A percentile compares a stretch with the other conserved stretches of the same genome.
Evolutionary conservation across 2,888 invertebrate genomes (phyloP).

Genomic region (Acanthosepion esculentum): DNA sequence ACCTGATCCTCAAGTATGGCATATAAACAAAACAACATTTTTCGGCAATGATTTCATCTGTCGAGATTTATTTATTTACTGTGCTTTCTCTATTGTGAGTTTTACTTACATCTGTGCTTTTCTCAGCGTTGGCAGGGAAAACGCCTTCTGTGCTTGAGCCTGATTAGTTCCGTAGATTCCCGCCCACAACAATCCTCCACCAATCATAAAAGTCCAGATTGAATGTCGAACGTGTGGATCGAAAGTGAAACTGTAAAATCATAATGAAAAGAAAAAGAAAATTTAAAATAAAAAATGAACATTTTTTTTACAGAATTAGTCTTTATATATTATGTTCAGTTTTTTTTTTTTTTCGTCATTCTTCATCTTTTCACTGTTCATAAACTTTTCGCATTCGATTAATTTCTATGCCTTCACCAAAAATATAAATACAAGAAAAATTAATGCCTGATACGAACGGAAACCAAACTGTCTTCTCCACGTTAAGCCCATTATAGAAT

Average conservation of each 20-base stretch:
- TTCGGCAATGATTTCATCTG: not conserved
- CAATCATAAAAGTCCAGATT: slow-evolving; percentile 87
- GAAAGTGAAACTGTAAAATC: slow-evolving; percentile 80
- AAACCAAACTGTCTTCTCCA: no score
- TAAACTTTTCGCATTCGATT: no score
- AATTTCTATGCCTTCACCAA: no score
- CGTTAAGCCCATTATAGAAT: no score
- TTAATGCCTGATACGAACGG: no score
- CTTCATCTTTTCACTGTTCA: no score
- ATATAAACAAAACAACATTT: not conserved
- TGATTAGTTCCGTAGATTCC: slow-evolving; percentile 94
- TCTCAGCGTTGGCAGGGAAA: slow-evolving; percentile 85
- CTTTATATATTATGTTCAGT: no score
- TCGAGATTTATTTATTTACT: not conserved
- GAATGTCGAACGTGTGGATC: slow-evolving; percentile 89
- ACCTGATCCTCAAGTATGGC: not conserved
- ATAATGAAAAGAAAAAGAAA: not conserved
- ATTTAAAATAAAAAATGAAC: not conserved
- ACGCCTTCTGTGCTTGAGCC: slow-evolving; percentile 92
- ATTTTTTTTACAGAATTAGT: no score
- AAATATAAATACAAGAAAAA: no score
- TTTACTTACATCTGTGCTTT: slow-evolving; percentile 78
- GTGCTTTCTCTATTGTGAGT: not conserved
- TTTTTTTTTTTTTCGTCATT: no score
- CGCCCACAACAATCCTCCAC: slow-evolving; percentile 91